Evolutionary conservation across 2,888 invertebrate species (phyloP).

Genomic region (Trisateles emortualis): DNA sequence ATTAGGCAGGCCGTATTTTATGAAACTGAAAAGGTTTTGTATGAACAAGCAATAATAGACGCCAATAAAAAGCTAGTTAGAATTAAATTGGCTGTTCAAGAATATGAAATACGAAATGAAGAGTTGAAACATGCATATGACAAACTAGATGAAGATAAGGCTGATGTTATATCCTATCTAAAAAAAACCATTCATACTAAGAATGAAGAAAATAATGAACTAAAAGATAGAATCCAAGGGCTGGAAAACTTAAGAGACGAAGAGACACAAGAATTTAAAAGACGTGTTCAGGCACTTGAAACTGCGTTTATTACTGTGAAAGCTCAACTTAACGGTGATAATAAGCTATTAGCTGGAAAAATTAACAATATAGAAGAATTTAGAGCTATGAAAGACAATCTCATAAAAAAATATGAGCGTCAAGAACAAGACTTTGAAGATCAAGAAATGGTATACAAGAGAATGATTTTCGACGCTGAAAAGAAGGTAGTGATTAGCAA

Average conservation of each 20-base stretch:
- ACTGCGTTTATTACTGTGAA: slow-evolving; percentile 92
- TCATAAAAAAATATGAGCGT: slow-evolving; percentile 93
- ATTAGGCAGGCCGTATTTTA: slow-evolving; percentile 64
- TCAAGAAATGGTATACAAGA: slow-evolving; percentile 92
- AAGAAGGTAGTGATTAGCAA: slow-evolving; percentile 92
- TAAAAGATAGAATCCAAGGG: slow-evolving; percentile 91
- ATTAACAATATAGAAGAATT: slow-evolving; percentile 96
- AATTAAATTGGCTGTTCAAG: slow-evolving; percentile 87
- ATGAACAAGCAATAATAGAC: slow-evolving; percentile 93
- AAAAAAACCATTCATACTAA: slow-evolving; percentile 91
- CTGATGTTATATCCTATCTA: slow-evolving; percentile 93
- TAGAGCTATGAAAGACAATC: slow-evolving; percentile 92
- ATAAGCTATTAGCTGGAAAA: slow-evolving; percentile 94
- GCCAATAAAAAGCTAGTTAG: slow-evolving; percentile 93
- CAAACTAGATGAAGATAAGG: slow-evolving; percentile 92
- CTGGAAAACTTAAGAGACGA: slow-evolving; percentile 90
- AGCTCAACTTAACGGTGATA: slow-evolving; percentile 94
- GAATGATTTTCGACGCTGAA: slow-evolving; percentile 92
- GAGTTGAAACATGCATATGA: slow-evolving; percentile 88
- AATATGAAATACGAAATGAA: slow-evolving; percentile 91
- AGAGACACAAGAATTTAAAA: slow-evolving; percentile 88
- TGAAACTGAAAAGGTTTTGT: slow-evolving; percentile 93
- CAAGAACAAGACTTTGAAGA: slow-evolving; percentile 92
- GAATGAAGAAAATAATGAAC: slow-evolving; percentile 88
- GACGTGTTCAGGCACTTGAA: slow-evolving; percentile 89